Conservation (phyloP, 2,888 invertebrate species). For the Octodonta nipae region DNA sequence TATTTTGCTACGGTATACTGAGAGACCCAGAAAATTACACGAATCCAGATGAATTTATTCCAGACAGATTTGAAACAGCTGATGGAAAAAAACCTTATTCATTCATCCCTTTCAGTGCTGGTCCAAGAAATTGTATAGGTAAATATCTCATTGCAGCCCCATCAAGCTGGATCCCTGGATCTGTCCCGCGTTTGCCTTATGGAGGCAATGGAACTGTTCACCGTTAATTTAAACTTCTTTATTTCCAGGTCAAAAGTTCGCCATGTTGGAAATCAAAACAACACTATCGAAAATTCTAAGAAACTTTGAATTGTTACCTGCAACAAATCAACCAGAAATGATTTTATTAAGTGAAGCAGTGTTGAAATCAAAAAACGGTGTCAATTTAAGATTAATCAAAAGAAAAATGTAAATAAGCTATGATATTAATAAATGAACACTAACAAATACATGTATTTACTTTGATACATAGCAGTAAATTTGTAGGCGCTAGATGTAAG, state of each 20-base stretch:
- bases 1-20: constrained; percentile 17
- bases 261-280: constrained; percentile 43
- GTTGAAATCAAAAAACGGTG: constrained; percentile 3
- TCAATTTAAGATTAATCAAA: neutral
- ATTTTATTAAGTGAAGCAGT: neutral
- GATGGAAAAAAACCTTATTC: constrained; percentile 12
- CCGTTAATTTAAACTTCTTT: no score
- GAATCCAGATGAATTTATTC: constrained; percentile 15
- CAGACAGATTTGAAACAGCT: constrained; percentile 10
- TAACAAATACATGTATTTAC: no score
- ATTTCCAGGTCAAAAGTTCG: constrained; percentile 37
- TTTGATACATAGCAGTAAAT: no score
- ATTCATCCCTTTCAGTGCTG: constrained; percentile 17
- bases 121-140: constrained; percentile 19
- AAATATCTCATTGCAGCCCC: no score
- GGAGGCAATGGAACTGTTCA: no score
- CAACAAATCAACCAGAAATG: constrained; percentile 10
- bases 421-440: no score
- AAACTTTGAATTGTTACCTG: constrained; percentile 30
- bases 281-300: constrained; percentile 40
- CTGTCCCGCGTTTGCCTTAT: no score
- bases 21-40: constrained; percentile 12
- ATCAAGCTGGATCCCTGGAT: no score
- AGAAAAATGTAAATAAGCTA: no score
- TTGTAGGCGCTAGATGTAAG: no score